A percentile compares a stretch with the other conserved stretches of the same genome.
phyloP scores from a whole-genome alignment of 2,113 vertebrate genomes.

The Ceyx melanurus region DNA sequence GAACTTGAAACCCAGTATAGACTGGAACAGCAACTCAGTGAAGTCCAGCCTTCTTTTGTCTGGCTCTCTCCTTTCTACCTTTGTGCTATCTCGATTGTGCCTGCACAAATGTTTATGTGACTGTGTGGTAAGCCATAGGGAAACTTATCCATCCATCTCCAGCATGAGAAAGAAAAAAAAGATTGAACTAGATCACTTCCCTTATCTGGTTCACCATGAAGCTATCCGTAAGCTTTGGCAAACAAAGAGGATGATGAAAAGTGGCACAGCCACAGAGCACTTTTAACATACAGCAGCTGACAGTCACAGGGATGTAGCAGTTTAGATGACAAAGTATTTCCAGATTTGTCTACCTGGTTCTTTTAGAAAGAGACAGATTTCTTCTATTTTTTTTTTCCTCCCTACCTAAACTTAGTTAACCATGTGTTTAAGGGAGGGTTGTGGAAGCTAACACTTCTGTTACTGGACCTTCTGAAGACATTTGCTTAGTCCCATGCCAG shows the following conservation, averaged over 20 bases:
- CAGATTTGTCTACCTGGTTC: neutral
- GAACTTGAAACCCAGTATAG: neutral
- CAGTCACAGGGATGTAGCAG: neutral
- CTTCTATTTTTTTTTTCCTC: neutral
- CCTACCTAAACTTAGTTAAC: neutral
- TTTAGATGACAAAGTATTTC: neutral
- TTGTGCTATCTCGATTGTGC: neutral
- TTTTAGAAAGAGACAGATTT: neutral
- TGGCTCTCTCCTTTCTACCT: neutral
- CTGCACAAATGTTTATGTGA: neutral
- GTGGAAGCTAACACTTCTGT: neutral
- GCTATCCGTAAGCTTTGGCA: neutral
- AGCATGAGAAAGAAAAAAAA: neutral
- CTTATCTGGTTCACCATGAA: neutral
- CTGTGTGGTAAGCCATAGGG: neutral
- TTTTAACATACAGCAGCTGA: neutral
- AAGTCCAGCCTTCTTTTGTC: neutral
- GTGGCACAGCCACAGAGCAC: neutral
- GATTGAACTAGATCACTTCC: neutral
- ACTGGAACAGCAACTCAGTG: neutral
- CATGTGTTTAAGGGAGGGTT: neutral
- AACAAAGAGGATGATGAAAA: neutral
- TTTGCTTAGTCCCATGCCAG: neutral
- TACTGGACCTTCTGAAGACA: neutral
- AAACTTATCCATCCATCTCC: neutral